phyloP scores from a whole-genome alignment of 2,888 invertebrate species.

The Slavum lentiscoides region DNA sequence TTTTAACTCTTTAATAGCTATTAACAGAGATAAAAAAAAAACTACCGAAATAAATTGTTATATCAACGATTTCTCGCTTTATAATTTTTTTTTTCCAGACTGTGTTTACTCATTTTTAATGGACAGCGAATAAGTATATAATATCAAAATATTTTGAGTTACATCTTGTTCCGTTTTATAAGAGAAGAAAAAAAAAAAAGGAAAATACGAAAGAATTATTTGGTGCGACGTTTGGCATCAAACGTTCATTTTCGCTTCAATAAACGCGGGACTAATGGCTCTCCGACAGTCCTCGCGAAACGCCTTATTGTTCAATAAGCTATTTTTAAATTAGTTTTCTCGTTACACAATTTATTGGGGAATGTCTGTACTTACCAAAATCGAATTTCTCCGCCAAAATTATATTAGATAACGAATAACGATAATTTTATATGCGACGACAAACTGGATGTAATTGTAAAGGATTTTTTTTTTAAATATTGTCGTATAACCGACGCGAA shows the following conservation, averaged over 20 bases:
- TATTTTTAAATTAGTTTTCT: slow-evolving; percentile 18
- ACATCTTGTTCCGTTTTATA: background rate
- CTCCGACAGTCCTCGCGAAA: background rate
- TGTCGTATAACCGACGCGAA: too few relatives aligned
- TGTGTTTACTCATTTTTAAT: too few relatives aligned
- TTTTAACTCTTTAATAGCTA: too few relatives aligned
- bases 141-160: background rate
- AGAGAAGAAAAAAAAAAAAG: background rate
- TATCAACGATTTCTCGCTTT: too few relatives aligned
- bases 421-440: too few relatives aligned
- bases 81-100: too few relatives aligned
- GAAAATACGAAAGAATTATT: background rate
- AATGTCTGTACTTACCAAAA: slow-evolving; percentile 21
- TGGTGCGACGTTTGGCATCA: background rate
- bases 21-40: too few relatives aligned
- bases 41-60: too few relatives aligned
- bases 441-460: too few relatives aligned
- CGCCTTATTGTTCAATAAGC: slow-evolving; percentile 14
- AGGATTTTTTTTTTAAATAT: too few relatives aligned
- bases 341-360: background rate
- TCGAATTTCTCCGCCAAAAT: background rate
- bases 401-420: too few relatives aligned
- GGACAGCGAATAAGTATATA: too few relatives aligned
- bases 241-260: slow-evolving; percentile 8
- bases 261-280: background rate